A percentile compares a stretch with the other conserved stretches of the same genome.
Conservation (phyloP, 2,113 vertebrate genomes). For the Labeo catla region DNA sequence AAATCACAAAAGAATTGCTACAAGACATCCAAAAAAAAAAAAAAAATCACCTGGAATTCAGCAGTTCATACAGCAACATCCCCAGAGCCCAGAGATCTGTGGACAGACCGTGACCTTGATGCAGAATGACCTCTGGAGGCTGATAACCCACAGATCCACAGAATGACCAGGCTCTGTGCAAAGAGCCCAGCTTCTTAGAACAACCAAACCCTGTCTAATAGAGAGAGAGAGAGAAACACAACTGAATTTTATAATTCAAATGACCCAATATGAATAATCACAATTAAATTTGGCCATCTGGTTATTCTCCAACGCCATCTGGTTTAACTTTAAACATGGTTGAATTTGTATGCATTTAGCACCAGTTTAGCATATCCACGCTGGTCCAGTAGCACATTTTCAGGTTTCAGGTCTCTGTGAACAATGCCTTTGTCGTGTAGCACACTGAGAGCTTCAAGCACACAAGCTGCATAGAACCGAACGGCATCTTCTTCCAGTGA, state of each 20-base stretch:
- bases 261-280: not conserved
- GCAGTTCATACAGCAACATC: conserved; percentile 77
- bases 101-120: conserved; percentile 70
- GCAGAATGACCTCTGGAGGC: conserved; percentile 78
- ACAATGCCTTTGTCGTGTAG: conserved; percentile 70
- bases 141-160: conserved; percentile 77
- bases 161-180: conserved; percentile 79
- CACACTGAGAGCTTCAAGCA: conserved; percentile 75
- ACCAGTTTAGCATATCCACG: conserved; percentile 80
- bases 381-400: conserved; percentile 76
- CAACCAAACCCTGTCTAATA: conserved; percentile 74
- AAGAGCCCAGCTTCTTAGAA: conserved; percentile 71
- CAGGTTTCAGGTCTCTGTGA: conserved; percentile 79
- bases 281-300: not conserved
- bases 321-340: not conserved
- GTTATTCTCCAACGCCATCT: not conserved
- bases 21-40: not conserved
- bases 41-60: conserved; percentile 69
- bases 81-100: conserved; percentile 79
- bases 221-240: not conserved
- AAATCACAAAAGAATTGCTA: not conserved
- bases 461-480: conserved; percentile 77
- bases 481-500: conserved; percentile 69
- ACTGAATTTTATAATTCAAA: not conserved
- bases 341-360: conserved; percentile 14